Base-by-base conservation (phyloP, 2,113 vertebrate genomes). In the Percina caprodes region DNA sequence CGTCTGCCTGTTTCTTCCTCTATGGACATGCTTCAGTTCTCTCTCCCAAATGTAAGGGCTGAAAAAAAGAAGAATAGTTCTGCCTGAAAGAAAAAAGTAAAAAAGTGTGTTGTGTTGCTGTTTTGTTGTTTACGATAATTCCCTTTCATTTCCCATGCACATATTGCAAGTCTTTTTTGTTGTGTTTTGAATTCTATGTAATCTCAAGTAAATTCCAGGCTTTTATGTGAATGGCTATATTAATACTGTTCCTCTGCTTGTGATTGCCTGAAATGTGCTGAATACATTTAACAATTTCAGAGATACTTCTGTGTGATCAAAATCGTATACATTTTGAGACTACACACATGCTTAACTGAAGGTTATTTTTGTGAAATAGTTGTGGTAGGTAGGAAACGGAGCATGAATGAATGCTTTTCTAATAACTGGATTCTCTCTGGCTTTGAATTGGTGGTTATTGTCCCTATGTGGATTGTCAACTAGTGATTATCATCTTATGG, bases 21-120 rank as follows among this genome's bases (percentile, higher is more conserved):
- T 18, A 14, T 10, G 49, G 81, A 83, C 78, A 33, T 18, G 85
- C 69, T 63, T 86, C 79, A 77, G 33, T 86, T 88, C 84, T 83
- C 60, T 39, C 71, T 67, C 75, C 77, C 35, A 82, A 83, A 70
- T 49, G 65, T 52, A 49, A 80, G 12, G 3, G 18, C 39, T 45
- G 42, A 14, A 56, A 61, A 60, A 35, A 16, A 9, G 18, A 45
- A 59, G 61, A 72, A 30, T 3, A 77, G 42, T 54, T 56, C 33
- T 4, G 51, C 2, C 8, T 51, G 49, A 55, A 73, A 56, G 24
- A 33, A 65, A 59, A 66, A 7, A 42, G 21, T 23, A 26, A 54
- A 11, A 39, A 35, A 58, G 35, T 61, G 39, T 19, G n/a, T 48
- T 33, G 49, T 42, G 12, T 24, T 52, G 59, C 15, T 49, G 45